Evolutionary conservation across 2,888 invertebrate species (phyloP).

Genomic region (Lampropteryx suffumata): DNA sequence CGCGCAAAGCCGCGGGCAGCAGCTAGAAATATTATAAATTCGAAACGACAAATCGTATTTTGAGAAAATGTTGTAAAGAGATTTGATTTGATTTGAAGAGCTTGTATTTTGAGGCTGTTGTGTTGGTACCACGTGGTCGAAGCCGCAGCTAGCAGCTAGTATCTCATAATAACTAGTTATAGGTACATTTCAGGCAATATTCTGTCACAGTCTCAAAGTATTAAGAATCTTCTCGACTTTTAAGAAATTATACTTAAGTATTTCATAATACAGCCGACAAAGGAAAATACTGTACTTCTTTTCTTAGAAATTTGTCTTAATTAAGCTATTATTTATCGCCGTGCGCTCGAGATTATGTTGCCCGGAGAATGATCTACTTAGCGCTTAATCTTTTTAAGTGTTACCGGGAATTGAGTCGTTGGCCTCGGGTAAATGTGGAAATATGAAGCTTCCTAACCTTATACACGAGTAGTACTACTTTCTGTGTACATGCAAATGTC

Average conservation of each 20-base stretch:
- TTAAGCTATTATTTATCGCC: slow-evolving; percentile 41
- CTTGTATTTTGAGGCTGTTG: too few species aligned
- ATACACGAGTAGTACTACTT: neutral
- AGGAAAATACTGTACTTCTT: slow-evolving; percentile 32
- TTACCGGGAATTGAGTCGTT: slow-evolving; percentile 16
- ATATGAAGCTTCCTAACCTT: slow-evolving; percentile 17
- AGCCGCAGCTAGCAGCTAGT: too few species aligned
- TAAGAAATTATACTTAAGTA: neutral
- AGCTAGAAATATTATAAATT: too few species aligned
- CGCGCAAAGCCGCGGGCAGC: too few species aligned
- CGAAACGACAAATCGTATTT: too few species aligned
- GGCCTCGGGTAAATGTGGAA: slow-evolving; percentile 19
- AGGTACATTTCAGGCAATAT: too few species aligned
- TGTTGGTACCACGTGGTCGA: too few species aligned
- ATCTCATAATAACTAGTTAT: too few species aligned
- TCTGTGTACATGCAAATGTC: neutral
- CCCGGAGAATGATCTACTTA: slow-evolving; percentile 30
- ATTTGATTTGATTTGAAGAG: too few species aligned
- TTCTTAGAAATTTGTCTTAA: slow-evolving; percentile 38
- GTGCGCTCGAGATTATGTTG: slow-evolving; percentile 28
- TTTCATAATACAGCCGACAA: slow-evolving; percentile 18
- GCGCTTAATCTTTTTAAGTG: slow-evolving; percentile 34
- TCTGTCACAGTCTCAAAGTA: too few species aligned
- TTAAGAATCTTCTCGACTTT: too few species aligned
- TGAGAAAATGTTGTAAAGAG: too few species aligned